These are phyloP conservation scores for Notiomystis cincta DNA, from an alignment of 2,113 vertebrate genomes.

Conservation along the genomic window DNA sequence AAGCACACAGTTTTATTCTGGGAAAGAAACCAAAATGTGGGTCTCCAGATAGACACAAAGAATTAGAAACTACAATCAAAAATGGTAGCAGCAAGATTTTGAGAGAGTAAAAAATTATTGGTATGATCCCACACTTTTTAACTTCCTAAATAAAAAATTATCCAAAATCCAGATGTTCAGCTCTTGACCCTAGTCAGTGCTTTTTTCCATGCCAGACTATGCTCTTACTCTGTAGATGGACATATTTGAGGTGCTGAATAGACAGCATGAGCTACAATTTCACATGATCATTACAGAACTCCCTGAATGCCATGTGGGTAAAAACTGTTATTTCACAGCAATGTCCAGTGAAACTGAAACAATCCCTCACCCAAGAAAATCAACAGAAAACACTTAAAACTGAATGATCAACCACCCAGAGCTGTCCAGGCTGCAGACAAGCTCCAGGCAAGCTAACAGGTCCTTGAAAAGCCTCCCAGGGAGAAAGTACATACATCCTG, in stretches of 20 bases:
- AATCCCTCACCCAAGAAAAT: not conserved
- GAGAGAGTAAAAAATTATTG: not conserved
- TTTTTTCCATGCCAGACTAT: not conserved
- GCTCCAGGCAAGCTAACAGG: not conserved
- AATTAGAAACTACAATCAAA: not conserved
- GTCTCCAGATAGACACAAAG: not conserved
- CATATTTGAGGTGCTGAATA: rapidly evolving
- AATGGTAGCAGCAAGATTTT: not conserved
- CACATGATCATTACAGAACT: not conserved
- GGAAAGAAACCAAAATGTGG: not conserved
- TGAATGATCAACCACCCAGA: not conserved
- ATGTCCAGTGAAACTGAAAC: not conserved
- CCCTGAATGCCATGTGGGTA: rapidly evolving
- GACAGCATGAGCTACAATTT: not conserved
- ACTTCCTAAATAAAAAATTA: not conserved
- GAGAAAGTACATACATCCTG: not conserved
- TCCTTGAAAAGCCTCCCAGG: not conserved
- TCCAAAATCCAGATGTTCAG: not conserved
- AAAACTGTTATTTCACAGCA: not conserved
- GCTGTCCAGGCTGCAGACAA: not conserved
- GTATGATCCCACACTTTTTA: not conserved
- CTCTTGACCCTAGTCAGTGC: not conserved
- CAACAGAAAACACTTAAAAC: not conserved
- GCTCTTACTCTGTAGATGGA: not conserved
- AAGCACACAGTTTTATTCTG: not conserved